Evolutionary conservation across 1,140 invertebrate genomes (phyloP).

Genomic region (Colletes gigas): DNA sequence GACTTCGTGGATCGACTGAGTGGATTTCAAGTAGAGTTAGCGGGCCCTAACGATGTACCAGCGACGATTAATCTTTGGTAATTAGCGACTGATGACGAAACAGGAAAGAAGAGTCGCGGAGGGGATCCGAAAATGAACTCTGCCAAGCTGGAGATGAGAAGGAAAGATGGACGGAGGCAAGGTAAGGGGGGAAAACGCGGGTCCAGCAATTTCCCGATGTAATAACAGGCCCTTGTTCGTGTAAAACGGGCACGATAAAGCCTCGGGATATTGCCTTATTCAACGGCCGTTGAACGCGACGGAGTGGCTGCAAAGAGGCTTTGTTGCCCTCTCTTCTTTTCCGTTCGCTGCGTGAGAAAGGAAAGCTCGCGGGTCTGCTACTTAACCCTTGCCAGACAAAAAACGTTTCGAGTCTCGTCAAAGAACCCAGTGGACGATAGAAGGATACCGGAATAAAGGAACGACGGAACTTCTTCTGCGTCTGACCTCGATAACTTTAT

Average conservation of each 20-base stretch:
- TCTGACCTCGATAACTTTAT: no score
- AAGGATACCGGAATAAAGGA: background rate
- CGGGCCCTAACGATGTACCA: background rate
- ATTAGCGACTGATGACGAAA: background rate
- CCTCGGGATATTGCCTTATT: conserved; percentile 64
- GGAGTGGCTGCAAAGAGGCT: conserved; percentile 51
- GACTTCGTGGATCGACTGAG: no score
- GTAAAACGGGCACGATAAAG: conserved; percentile 44
- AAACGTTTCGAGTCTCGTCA: background rate
- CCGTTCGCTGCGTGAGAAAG: background rate
- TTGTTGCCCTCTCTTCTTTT: conserved; percentile 43
- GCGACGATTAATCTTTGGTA: background rate
- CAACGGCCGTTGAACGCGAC: conserved; percentile 41
- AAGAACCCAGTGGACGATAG: background rate
- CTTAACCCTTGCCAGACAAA: conserved; percentile 29
- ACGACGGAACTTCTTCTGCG: background rate
- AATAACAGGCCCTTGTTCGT: conserved; percentile 57
- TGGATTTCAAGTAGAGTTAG: no score
- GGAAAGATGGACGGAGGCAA: background rate
- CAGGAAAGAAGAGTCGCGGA: background rate
- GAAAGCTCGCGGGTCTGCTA: background rate
- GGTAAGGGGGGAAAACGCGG: conserved; percentile 1
- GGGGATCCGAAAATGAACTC: conserved; percentile 30
- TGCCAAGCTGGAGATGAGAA: background rate
- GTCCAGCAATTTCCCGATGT: conserved; percentile 59